Base-by-base conservation (phyloP, 2,113 vertebrate genomes). In the Genyomyrus donnyi region DNA sequence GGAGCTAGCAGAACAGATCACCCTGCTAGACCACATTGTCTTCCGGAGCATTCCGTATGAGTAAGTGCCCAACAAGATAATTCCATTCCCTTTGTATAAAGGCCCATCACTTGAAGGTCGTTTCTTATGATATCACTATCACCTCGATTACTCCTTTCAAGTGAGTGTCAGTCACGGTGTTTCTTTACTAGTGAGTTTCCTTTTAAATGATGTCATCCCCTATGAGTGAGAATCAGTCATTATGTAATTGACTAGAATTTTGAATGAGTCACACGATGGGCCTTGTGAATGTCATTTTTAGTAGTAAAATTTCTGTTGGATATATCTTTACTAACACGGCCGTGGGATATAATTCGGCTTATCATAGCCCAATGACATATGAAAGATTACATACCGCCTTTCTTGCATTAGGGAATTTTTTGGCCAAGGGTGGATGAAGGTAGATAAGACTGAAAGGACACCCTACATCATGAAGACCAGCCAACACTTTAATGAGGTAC, bases 391-490 rank as follows among this genome's bases (percentile, higher is more conserved):
- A 48, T 45, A 13, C 27, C 10, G 45, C 39, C 83, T 85, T 24
- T 48, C 15, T 83, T 21, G 77, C 19, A 27, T 49, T 85, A 99
- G 98, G 94, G 98, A 99, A 94, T 99, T 99, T 94, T 96, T 99
- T 91, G 98, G 98, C 70, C 98, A 99, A 91, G 98, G 98, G 45
- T 99, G 98, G 98, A 99, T 99, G 98, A 99, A 99, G 94, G 92
- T 95, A 7, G 98, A 99, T 93, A 99, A 99, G 96, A 98, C 94
- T 27, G 98, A 99, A 87, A 96, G 96, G 91, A 99, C 98, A 0
- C 98, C 98, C 0, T 98, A 96, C 93, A 98, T 99, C 92, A 99
- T 99, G 98, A 99, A 98, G 95, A 99, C 98, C 10, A 99, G 98
- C 90, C 97, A 99, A 90, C 98, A 99, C 91, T 99, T 99, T 90